Conservation (phyloP, 1,140 invertebrate species). For the Neuroterus valhalla region DNA sequence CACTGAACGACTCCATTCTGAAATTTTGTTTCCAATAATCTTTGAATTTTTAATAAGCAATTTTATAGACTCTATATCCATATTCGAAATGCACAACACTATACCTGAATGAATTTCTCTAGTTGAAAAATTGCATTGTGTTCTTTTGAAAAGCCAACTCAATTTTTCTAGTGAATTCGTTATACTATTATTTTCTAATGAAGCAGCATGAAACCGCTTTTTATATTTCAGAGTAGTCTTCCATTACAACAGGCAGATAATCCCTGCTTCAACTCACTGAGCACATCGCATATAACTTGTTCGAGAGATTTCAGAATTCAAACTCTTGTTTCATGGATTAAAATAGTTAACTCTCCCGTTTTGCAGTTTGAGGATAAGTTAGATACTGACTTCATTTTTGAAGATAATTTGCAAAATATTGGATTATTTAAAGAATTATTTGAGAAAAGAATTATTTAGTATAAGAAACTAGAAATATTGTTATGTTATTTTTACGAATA, state of each 20-base stretch:
- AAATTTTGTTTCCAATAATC: too few species aligned
- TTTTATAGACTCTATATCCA: too few species aligned
- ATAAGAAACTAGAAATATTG: not conserved
- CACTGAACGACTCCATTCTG: too few species aligned
- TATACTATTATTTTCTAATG: too few species aligned
- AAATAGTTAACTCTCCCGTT: not conserved
- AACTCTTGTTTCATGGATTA: not conserved
- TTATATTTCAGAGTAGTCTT: not conserved
- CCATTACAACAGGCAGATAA: slow-evolving; percentile 11
- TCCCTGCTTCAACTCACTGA: slow-evolving; percentile 13
- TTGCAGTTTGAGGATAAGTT: not conserved
- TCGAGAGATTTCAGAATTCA: slow-evolving; percentile 5
- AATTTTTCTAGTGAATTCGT: too few species aligned
- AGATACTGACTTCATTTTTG: not conserved
- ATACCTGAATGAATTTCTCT: too few species aligned
- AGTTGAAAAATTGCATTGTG: too few species aligned
- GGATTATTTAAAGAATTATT: not conserved
- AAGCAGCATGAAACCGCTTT: too few species aligned
- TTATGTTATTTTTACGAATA: not conserved
- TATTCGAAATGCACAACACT: too few species aligned
- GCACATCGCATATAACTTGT: slow-evolving; percentile 13
- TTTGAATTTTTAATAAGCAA: too few species aligned
- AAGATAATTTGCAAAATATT: not conserved
- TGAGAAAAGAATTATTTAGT: not conserved
- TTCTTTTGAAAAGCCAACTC: too few species aligned